phyloP scores from a whole-genome alignment of 2,113 vertebrate species.

The Pimephales promelas region DNA sequence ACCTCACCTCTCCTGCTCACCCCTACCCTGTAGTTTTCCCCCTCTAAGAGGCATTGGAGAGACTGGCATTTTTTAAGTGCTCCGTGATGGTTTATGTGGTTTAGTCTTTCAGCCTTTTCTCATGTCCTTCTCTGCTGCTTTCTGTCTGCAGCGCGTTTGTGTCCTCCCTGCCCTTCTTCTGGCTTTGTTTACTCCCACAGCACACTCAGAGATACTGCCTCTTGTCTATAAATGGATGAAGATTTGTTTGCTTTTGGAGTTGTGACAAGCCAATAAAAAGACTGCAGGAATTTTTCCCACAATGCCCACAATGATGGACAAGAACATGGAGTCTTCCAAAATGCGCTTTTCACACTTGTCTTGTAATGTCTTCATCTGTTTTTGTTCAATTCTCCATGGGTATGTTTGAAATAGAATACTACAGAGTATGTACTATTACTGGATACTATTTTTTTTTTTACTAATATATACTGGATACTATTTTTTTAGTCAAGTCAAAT shows the following conservation, averaged over 20 bases:
- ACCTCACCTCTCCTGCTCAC: constrained; percentile 35
- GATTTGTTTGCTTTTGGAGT: constrained; percentile 29
- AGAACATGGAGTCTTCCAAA: background rate
- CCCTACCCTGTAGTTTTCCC: constrained; percentile 17
- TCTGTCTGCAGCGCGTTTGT: background rate
- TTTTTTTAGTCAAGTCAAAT: too few species aligned
- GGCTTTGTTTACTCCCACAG: background rate
- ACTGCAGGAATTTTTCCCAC: constrained; percentile 19
- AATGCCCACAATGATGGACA: constrained; percentile 22
- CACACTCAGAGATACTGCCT: background rate
- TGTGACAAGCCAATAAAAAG: constrained; percentile 5
- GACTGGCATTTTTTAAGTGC: constrained; percentile 29
- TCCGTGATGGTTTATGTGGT: constrained; percentile 21
- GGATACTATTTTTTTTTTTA: background rate
- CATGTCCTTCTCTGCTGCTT: background rate
- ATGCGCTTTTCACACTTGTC: background rate
- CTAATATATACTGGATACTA: background rate
- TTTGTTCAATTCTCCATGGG: background rate
- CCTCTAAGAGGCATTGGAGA: constrained; percentile 31
- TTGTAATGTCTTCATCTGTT: constrained; percentile 2
- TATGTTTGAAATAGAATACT: background rate
- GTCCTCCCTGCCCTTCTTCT: background rate
- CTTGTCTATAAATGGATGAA: constrained; percentile 17
- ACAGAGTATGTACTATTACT: background rate
- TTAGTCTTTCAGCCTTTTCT: constrained; percentile 12